Evolutionary conservation across 92 coral and sea anemone genomes (phyloP).

Genomic region (Plumapathes pennacea): DNA sequence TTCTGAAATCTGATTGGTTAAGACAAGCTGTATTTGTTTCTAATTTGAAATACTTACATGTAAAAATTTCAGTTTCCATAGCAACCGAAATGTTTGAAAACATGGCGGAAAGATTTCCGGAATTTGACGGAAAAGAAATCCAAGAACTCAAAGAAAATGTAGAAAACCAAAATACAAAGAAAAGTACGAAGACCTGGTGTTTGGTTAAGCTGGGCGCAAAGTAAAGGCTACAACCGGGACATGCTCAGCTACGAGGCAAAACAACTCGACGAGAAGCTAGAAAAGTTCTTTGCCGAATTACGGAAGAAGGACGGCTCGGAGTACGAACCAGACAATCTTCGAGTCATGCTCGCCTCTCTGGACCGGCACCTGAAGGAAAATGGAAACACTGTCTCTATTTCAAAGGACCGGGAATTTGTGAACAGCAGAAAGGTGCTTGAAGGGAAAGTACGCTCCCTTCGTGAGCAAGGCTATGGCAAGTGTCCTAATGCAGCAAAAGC

Average conservation of each 20-base stretch:
- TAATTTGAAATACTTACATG: no score
- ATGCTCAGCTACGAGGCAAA: conserved; percentile 19
- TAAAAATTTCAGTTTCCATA: no score
- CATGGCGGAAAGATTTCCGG: conserved; percentile 37
- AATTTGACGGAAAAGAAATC: background rate
- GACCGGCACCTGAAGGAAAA: conserved; percentile 15
- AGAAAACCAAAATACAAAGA: conserved; percentile 19
- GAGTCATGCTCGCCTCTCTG: conserved; percentile 29
- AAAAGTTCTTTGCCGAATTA: conserved; percentile 41
- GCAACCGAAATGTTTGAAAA: background rate
- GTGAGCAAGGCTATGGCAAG: conserved; percentile 18
- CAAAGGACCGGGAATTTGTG: conserved; percentile 5
- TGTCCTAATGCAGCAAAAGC: background rate
- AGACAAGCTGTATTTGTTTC: no score
- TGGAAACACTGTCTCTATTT: conserved; percentile 4
- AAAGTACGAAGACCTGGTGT: conserved; percentile 34
- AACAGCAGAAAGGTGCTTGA: conserved; percentile 1
- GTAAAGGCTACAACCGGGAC: conserved; percentile 5
- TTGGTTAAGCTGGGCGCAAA: conserved; percentile 22
- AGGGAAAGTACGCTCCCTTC: conserved; percentile 15
- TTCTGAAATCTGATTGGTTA: no score
- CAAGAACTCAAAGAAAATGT: conserved; percentile 20
- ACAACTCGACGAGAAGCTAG: conserved; percentile 20
- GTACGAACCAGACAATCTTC: conserved; percentile 31
- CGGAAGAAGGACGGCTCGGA: conserved; percentile 20